phyloP scores from a whole-genome alignment of 1,140 invertebrate species.

The Pygmarrhopalites habei region DNA sequence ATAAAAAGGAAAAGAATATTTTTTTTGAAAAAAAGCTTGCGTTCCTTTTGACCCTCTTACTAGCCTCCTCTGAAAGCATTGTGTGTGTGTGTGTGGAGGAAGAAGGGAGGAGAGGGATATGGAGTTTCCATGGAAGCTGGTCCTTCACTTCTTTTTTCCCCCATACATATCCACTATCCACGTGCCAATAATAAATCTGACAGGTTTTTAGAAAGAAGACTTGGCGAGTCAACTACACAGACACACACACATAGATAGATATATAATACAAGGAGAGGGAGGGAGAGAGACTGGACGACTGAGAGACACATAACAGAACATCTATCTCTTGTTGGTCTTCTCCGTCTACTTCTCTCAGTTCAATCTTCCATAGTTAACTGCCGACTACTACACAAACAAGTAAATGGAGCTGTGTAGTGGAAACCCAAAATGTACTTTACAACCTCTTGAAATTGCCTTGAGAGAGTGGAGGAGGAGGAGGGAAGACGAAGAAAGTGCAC shows the following conservation, averaged over 20 bases:
- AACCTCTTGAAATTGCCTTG: background rate
- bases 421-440: slow-evolving; percentile 4
- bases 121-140: slow-evolving; percentile 1
- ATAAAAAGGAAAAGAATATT: too few relatives aligned
- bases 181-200: slow-evolving; percentile 8
- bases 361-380: slow-evolving; percentile 8
- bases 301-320: too few relatives aligned
- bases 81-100: too few relatives aligned
- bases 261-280: too few relatives aligned
- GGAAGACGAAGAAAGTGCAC: background rate
- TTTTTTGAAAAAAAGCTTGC: too few relatives aligned
- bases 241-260: too few relatives aligned
- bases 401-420: background rate
- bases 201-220: slow-evolving; percentile 1
- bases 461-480: background rate
- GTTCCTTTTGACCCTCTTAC: too few relatives aligned
- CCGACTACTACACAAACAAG: background rate
- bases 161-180: background rate
- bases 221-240: too few relatives aligned
- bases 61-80: too few relatives aligned
- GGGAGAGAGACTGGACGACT: too few relatives aligned
- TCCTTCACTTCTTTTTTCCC: background rate
- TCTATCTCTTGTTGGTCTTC: too few relatives aligned
- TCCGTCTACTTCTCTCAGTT: background rate
- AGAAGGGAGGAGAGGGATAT: too few relatives aligned